Percentiles rank a stretch among this genome's conserved stretches.
Conservation (phyloP, 2,113 vertebrate species). For the Lophochroa leadbeateri region DNA sequence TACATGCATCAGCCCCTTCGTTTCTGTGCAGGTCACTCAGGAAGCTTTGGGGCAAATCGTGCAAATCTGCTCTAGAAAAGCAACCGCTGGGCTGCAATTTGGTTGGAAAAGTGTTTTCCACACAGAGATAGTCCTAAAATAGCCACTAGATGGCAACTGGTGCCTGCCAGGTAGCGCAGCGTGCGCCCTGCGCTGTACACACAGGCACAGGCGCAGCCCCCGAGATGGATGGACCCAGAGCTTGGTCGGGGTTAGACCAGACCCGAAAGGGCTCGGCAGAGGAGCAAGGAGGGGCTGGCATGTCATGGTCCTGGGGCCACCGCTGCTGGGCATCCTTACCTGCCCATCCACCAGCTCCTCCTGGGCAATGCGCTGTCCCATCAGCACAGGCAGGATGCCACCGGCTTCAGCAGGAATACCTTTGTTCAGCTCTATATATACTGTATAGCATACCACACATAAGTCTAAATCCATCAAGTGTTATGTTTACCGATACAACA, state of each 20-base stretch:
- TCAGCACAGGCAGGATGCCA: neutral
- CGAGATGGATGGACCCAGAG: neutral
- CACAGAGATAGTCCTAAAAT: neutral
- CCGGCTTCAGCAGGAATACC: fast-evolving
- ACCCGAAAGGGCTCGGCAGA: fast-evolving
- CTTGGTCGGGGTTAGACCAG: fast-evolving
- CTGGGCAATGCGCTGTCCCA: neutral
- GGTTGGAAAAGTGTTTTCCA: neutral
- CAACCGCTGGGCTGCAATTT: no score
- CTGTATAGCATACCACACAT: fast-evolving
- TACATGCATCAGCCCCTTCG: neutral
- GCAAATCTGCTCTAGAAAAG: neutral
- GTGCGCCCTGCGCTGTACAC: fast-evolving
- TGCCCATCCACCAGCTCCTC: neutral
- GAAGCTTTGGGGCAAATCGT: fast-evolving
- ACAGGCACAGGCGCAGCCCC: fast-evolving
- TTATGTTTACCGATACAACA: neutral
- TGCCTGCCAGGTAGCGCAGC: neutral
- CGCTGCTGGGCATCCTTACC: neutral
- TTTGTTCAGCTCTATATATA: fast-evolving
- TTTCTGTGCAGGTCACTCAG: neutral
- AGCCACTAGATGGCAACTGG: constrained; percentile 60
- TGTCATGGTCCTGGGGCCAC: neutral
- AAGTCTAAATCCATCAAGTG: neutral
- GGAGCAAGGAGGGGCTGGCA: neutral